Evolutionary conservation across 1,140 invertebrate genomes (phyloP).

Genomic region (Magallana gigas): DNA sequence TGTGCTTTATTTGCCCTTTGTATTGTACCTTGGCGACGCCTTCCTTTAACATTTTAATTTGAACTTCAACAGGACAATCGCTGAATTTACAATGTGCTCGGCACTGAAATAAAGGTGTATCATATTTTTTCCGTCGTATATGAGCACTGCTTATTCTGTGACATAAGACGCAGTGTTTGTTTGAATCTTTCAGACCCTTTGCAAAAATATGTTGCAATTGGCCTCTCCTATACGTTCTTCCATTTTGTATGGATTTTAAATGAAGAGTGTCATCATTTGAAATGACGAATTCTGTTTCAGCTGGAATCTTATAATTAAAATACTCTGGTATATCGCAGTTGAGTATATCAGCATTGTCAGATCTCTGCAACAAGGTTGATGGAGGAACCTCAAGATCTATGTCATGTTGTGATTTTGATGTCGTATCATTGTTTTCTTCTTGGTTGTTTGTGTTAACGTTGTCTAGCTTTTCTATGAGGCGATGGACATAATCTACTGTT

Average conservation of each 20-base stretch:
- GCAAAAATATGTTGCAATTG: constrained; percentile 11
- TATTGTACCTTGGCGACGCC: neutral
- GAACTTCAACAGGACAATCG: neutral
- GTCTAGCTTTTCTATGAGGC: too few relatives aligned
- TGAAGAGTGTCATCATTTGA: neutral
- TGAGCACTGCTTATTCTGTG: constrained; percentile 7
- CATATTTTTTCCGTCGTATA: neutral
- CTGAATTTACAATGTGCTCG: neutral
- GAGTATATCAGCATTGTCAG: too few relatives aligned
- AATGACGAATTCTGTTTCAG: neutral
- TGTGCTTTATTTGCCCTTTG: neutral
- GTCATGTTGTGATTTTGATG: too few relatives aligned
- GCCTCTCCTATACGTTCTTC: neutral
- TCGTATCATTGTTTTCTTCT: too few relatives aligned
- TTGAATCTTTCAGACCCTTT: neutral
- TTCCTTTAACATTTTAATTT: neutral
- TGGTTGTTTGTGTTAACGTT: too few relatives aligned
- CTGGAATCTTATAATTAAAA: neutral
- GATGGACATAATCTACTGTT: too few relatives aligned
- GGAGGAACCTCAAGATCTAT: too few relatives aligned
- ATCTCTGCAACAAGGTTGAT: too few relatives aligned
- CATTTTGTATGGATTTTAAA: neutral
- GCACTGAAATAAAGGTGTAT: neutral
- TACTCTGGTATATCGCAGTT: too few relatives aligned
- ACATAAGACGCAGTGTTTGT: constrained; percentile 5